Evolutionary conservation across 2,888 invertebrate species (phyloP).

Genomic region (Cyaniris semiargus): DNA sequence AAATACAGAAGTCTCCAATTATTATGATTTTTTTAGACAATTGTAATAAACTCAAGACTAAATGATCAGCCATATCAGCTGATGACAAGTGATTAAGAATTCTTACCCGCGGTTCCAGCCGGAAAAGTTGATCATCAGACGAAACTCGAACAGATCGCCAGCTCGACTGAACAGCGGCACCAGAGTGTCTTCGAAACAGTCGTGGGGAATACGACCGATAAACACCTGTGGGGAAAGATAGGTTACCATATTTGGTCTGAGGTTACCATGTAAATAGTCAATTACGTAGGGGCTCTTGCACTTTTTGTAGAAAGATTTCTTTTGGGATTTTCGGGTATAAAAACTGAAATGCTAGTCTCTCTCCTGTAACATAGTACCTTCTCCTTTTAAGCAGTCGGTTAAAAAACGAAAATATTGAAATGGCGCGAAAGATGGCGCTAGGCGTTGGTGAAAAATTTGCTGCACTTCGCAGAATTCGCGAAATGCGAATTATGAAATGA

Average conservation of each 20-base stretch:
- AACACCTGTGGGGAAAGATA: conserved; percentile 62
- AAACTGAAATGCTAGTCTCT: too few species aligned
- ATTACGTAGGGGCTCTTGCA: too few species aligned
- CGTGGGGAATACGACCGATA: conserved; percentile 84
- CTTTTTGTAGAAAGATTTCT: not conserved
- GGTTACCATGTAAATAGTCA: not conserved
- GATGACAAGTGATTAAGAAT: not conserved
- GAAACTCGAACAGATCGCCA: conserved; percentile 85
- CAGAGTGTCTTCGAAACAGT: conserved; percentile 83
- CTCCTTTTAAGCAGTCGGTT: not conserved
- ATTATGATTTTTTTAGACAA: not conserved
- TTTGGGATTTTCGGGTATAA: not conserved
- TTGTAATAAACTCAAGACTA: not conserved
- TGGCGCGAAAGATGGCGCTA: conserved; percentile 18
- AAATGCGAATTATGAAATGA: not conserved
- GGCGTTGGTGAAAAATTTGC: not conserved
- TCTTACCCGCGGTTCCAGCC: conserved; percentile 86
- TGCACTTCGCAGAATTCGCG: too few species aligned
- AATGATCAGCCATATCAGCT: not conserved
- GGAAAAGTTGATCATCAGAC: conserved; percentile 88
- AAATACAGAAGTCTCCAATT: too few species aligned
- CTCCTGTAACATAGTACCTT: not conserved
- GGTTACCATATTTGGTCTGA: not conserved
- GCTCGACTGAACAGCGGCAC: conserved; percentile 80
- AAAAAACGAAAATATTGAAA: not conserved